A percentile compares a stretch with the other conserved stretches of the same genome.
Evolutionary conservation across 2,888 invertebrate genomes (phyloP).

Genomic region (Bimastos eiseni): DNA sequence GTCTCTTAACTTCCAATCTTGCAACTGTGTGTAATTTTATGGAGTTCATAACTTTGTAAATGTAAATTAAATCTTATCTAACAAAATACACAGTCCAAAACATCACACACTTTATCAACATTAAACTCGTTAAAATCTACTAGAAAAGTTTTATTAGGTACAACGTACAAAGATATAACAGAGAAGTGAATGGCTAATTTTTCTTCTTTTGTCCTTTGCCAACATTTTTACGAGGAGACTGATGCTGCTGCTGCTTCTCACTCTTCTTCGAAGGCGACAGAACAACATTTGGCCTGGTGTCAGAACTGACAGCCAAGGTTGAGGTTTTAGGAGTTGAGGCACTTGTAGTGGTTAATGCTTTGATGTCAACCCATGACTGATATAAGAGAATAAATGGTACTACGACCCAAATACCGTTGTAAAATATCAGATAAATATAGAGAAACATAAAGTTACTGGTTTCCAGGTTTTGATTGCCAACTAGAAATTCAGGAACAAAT

Average conservation of each 20-base stretch:
- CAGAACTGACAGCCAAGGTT: background rate
- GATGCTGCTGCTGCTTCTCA: background rate
- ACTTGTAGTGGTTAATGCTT: background rate
- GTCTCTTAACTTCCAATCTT: background rate
- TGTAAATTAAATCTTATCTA: background rate
- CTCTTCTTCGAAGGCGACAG: background rate
- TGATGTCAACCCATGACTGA: constrained; percentile 50
- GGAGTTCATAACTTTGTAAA: background rate
- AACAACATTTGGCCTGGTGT: background rate
- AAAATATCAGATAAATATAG: constrained; percentile 59
- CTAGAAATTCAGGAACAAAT: constrained; percentile 58
- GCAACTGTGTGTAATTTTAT: background rate
- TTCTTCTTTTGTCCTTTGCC: background rate
- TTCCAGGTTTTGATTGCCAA: constrained; percentile 51
- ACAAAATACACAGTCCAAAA: background rate
- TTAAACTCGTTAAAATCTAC: background rate
- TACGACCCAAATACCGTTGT: constrained; percentile 59
- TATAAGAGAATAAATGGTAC: constrained; percentile 52
- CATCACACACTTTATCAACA: background rate
- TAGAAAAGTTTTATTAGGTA: background rate
- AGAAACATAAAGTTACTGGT: constrained; percentile 53
- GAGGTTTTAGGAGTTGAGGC: background rate
- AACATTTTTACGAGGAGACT: background rate
- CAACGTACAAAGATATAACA: background rate
- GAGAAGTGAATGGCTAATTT: background rate